Conservation (phyloP, 2,797 vertebrate species). For the Catostomus latipinnis region DNA sequence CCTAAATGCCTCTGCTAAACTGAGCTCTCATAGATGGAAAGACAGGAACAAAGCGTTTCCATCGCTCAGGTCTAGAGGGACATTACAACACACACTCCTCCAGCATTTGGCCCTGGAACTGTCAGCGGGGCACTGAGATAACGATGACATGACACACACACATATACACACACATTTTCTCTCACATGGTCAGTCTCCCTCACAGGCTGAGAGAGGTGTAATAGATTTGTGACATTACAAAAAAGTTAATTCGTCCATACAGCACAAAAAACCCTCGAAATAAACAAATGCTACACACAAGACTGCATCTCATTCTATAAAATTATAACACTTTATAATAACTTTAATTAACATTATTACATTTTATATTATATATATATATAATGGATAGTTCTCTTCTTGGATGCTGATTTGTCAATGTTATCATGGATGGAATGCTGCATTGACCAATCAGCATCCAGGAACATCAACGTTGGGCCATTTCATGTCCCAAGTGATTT, state of each 20-base stretch:
- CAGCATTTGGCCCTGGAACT: conserved; percentile 54
- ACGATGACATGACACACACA: conserved; percentile 49
- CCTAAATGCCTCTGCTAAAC: conserved; percentile 15
- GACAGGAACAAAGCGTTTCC: conserved; percentile 36
- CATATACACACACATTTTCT: neutral
- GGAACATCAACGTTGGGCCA: too few relatives aligned
- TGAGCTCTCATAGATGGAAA: conserved; percentile 34
- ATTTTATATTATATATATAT: too few relatives aligned
- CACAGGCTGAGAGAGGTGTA: neutral
- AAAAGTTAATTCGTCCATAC: neutral
- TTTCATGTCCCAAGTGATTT: too few relatives aligned
- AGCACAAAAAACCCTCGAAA: neutral
- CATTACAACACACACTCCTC: conserved; percentile 52
- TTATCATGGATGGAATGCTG: too few relatives aligned
- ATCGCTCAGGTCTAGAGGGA: conserved; percentile 11
- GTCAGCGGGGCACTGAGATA: conserved; percentile 46
- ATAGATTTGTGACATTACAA: neutral
- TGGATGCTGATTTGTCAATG: too few relatives aligned
- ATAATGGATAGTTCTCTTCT: too few relatives aligned
- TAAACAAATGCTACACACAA: neutral
- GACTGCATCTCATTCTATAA: neutral
- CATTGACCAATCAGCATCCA: too few relatives aligned
- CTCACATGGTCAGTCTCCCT: conserved; percentile 10
- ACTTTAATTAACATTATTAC: too few relatives aligned
- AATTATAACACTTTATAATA: neutral